phyloP scores from a whole-genome alignment of 2,797 vertebrate genomes.

The Enteromius fasciolatus region DNA sequence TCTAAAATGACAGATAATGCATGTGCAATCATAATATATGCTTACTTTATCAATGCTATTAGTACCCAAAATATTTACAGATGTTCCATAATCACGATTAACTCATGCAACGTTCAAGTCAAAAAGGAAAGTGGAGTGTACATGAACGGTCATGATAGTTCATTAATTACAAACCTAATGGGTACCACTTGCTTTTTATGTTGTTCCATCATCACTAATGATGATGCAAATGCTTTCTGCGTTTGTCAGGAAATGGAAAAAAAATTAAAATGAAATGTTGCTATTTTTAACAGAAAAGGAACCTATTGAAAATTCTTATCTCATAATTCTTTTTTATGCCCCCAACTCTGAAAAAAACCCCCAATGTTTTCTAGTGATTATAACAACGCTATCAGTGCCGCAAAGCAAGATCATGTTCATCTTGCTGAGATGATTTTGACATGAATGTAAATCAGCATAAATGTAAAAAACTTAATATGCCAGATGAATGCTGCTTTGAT shows the following conservation, averaged over 20 bases:
- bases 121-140: background rate
- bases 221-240: background rate
- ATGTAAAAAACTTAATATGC: background rate
- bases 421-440: background rate
- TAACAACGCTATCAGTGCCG: background rate
- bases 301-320: background rate
- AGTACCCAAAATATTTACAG: background rate
- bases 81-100: background rate
- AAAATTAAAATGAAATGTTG: background rate
- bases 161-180: background rate
- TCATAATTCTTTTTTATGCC: background rate
- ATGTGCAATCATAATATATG: background rate
- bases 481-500: background rate
- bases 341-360: background rate
- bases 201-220: conserved; percentile 10
- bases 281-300: background rate
- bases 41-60: background rate
- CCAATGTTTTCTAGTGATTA: background rate
- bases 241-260: background rate
- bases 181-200: background rate
- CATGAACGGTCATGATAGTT: background rate
- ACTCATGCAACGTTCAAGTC: background rate
- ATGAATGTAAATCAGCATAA: background rate
- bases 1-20: background rate
- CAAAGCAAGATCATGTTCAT: background rate